phyloP scores from a whole-genome alignment of 2,888 invertebrate genomes.

The Trisateles emortualis region DNA sequence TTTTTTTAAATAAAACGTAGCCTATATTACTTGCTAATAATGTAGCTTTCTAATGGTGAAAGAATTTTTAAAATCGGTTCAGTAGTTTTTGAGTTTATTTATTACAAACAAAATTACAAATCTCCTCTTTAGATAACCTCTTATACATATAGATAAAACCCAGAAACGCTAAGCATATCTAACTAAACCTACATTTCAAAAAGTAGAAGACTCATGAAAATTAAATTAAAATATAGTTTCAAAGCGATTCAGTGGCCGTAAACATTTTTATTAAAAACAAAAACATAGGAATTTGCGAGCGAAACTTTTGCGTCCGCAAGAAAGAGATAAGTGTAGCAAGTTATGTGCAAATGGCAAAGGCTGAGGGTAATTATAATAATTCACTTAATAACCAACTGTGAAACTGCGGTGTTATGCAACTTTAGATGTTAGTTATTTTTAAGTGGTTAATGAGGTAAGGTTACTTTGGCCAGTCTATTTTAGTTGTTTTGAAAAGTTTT shows the following conservation, averaged over 20 bases:
- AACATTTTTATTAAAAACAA: constrained; percentile 57
- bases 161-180: too few relatives aligned
- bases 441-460: constrained; percentile 43
- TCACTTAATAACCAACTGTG: constrained; percentile 62
- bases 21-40: too few relatives aligned
- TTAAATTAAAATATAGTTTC: constrained; percentile 35
- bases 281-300: constrained; percentile 45
- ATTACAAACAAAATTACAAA: too few relatives aligned
- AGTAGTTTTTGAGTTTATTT: too few relatives aligned
- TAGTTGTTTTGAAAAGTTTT: too few relatives aligned
- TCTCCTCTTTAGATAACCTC: too few relatives aligned
- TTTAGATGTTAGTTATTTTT: constrained; percentile 42
- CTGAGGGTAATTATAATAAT: constrained; percentile 79
- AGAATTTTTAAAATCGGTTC: too few relatives aligned
- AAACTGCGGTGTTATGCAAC: constrained; percentile 45
- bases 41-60: too few relatives aligned
- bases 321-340: constrained; percentile 65
- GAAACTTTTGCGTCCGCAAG: constrained; percentile 59
- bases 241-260: constrained; percentile 49
- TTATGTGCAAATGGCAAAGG: constrained; percentile 69
- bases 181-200: not conserved
- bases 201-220: constrained; percentile 17
- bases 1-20: too few relatives aligned
- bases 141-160: too few relatives aligned
- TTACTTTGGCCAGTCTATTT: constrained; percentile 15